Conservation (phyloP, 2,113 vertebrate species). For the Coreoperca whiteheadi region DNA sequence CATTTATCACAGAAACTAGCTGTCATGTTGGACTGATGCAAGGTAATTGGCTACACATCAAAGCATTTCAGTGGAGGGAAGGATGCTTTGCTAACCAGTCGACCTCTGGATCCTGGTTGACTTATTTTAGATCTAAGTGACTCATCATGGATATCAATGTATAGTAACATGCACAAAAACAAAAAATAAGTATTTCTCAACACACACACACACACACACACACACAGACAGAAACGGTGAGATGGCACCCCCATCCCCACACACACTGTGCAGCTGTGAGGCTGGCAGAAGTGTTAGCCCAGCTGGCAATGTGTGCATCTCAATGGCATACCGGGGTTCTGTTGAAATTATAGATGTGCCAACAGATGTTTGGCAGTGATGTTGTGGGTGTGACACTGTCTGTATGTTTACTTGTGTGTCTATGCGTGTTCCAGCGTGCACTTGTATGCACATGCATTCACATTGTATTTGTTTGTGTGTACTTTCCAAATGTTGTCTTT, state of each 20-base stretch:
- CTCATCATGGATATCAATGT: conserved; percentile 1
- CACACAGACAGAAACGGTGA: conserved; percentile 5
- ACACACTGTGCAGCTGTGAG: conserved; percentile 68
- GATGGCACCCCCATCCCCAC: conserved; percentile 25
- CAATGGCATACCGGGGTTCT: conserved; percentile 68
- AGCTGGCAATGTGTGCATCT: conserved; percentile 74
- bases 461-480: conserved; percentile 40
- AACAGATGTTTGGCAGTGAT: conserved; percentile 79
- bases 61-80: conserved; percentile 1
- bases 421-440: neutral
- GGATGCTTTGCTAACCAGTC: neutral
- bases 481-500: conserved; percentile 31
- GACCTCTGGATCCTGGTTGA: neutral
- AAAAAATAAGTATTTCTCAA: conserved; percentile 11
- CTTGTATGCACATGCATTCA: conserved; percentile 3
- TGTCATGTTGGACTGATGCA: conserved; percentile 19
- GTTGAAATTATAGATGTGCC: conserved; percentile 78
- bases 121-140: neutral
- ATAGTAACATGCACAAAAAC: conserved; percentile 13
- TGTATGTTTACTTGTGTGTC: conserved; percentile 56
- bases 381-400: conserved; percentile 52
- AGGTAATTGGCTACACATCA: conserved; percentile 22
- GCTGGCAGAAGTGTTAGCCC: conserved; percentile 67
- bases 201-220: conserved; percentile 15
- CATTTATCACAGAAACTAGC: conserved; percentile 3